Percentiles rank a stretch among this genome's conserved stretches.
phyloP scores from a whole-genome alignment of 2,113 vertebrate species.

The Xyrauchen texanus region DNA sequence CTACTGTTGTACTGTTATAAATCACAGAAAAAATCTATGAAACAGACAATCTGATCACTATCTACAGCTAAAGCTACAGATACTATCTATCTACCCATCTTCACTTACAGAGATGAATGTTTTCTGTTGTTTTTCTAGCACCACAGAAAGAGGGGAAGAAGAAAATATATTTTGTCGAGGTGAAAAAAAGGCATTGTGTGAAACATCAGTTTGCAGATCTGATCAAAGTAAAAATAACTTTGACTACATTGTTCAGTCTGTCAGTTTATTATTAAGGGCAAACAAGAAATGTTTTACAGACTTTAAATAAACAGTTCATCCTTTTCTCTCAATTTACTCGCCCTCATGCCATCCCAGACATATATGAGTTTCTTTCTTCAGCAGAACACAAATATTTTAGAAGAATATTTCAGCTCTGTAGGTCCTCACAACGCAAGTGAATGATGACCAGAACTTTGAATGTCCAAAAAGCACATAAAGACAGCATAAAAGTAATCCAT shows the following conservation, averaged over 20 bases:
- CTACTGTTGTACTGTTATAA: constrained; percentile 33
- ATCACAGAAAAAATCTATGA: constrained; percentile 28
- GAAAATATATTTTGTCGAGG: not conserved
- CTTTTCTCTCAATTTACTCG: no score
- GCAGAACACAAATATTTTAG: no score
- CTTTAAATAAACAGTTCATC: no score
- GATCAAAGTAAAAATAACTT: no score
- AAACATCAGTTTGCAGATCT: not conserved
- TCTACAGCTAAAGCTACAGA: constrained; percentile 41
- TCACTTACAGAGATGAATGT: constrained; percentile 53
- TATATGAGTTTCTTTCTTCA: no score
- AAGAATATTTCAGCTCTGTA: no score
- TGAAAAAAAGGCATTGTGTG: not conserved
- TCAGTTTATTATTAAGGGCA: not conserved
- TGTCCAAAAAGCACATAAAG: no score
- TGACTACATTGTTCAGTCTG: not conserved
- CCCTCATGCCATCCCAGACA: no score
- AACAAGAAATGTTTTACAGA: no score
- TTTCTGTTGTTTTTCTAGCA: constrained; percentile 48
- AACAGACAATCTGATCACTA: constrained; percentile 42
- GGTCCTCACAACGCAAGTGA: no score
- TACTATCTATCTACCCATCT: constrained; percentile 45
- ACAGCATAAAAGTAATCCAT: no score
- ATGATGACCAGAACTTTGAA: no score
- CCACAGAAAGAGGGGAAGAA: constrained; percentile 46